Conservation (phyloP, 2,113 vertebrate species). For the Rhynchomys soricoides region DNA sequence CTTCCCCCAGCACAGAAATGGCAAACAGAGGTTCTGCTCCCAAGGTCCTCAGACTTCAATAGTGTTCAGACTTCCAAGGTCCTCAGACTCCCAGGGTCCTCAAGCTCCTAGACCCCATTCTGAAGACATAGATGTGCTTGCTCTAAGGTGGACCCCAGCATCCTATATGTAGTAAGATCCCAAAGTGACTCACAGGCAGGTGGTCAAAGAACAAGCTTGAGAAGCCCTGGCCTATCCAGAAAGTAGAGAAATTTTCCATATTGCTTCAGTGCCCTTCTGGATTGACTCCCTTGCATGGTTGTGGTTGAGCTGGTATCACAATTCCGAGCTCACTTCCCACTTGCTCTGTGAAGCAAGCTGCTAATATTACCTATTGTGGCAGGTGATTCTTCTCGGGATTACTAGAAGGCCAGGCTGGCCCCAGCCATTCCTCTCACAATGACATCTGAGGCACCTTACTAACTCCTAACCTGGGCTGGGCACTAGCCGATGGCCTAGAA, state of each 20-base stretch:
- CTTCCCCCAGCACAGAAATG: background rate
- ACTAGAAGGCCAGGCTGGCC: constrained; percentile 54
- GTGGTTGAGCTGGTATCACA: background rate
- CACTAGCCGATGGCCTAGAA: background rate
- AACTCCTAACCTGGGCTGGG: constrained; percentile 60
- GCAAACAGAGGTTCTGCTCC: background rate
- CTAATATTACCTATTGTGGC: constrained; percentile 58
- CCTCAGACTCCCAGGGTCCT: background rate
- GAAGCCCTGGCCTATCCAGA: background rate
- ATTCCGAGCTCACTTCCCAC: background rate
- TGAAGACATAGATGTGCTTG: background rate
- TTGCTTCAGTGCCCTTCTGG: background rate
- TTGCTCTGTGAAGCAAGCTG: background rate
- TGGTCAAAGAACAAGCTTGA: background rate
- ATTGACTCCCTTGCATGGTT: background rate
- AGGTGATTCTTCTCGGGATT: constrained; percentile 66
- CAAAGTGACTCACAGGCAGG: background rate
- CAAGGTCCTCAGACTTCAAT: background rate
- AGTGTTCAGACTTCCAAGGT: background rate
- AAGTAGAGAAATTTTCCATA: constrained; percentile 19
- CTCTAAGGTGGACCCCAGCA: background rate
- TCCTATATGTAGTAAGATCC: background rate
- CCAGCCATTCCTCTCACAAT: background rate
- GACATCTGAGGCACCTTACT: constrained; percentile 38
- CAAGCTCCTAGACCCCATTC: background rate